phyloP scores from a whole-genome alignment of 2,888 invertebrate genomes.

The Sclerodermus sp. region DNA sequence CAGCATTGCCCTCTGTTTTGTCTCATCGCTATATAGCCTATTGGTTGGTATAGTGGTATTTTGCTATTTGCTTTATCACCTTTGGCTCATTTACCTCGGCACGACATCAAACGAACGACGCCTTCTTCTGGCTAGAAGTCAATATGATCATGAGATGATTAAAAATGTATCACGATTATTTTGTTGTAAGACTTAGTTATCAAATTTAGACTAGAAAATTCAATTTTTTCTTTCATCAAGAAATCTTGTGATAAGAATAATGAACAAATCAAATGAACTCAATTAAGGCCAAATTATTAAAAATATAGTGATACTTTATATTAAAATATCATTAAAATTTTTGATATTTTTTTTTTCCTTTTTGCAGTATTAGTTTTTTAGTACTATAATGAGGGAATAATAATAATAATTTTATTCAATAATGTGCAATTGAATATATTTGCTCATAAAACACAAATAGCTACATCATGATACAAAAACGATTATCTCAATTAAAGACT shows the following conservation, averaged over 20 bases:
- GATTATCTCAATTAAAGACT: slow-evolving; percentile 8
- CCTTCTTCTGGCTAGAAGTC: slow-evolving; percentile 25
- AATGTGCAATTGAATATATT: not conserved
- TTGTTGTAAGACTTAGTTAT: slow-evolving; percentile 42
- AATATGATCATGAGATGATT: slow-evolving; percentile 35
- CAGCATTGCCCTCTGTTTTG: slow-evolving; percentile 59
- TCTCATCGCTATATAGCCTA: slow-evolving; percentile 57
- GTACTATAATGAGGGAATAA: too few relatives aligned
- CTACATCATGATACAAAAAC: slow-evolving; percentile 8
- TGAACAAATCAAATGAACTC: too few relatives aligned
- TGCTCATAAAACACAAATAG: slow-evolving; percentile 6
- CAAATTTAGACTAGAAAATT: slow-evolving; percentile 18
- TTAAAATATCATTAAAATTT: too few relatives aligned
- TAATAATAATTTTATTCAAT: too few relatives aligned
- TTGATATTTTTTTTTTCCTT: too few relatives aligned
- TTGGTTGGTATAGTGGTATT: slow-evolving; percentile 51
- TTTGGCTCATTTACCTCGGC: slow-evolving; percentile 51
- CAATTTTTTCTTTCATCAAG: slow-evolving; percentile 9
- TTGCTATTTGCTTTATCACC: slow-evolving; percentile 53
- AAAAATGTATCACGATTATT: slow-evolving; percentile 42
- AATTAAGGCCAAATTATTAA: too few relatives aligned
- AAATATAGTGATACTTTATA: too few relatives aligned
- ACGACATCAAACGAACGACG: slow-evolving; percentile 49
- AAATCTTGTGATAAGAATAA: too few relatives aligned
- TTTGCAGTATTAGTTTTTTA: too few relatives aligned